Conservation (phyloP, 35 echinoderm and acorn worm species). For the Ptychodera flava region DNA sequence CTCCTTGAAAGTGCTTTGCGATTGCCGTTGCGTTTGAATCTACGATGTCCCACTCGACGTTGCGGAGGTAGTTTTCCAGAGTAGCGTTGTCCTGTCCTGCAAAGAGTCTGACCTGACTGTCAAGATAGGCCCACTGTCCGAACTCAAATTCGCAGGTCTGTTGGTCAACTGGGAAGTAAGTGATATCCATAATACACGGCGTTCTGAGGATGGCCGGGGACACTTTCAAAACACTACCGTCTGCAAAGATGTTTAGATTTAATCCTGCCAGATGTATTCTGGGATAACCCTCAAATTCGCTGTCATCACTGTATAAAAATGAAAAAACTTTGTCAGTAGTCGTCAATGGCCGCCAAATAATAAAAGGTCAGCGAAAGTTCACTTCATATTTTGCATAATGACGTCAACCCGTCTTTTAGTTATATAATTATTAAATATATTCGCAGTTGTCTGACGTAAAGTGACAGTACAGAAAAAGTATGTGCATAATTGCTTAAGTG, state of each 20-base stretch:
- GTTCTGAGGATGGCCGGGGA: constrained; percentile 84
- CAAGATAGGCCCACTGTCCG: constrained; percentile 85
- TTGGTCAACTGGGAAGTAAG: constrained; percentile 90
- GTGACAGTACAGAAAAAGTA: too few species aligned
- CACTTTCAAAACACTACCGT: constrained; percentile 68
- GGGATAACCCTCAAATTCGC: neutral
- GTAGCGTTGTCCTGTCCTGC: constrained; percentile 36
- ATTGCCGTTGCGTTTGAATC: constrained; percentile 59
- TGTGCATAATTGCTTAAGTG: too few species aligned
- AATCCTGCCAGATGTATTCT: neutral
- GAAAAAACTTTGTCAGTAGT: too few species aligned
- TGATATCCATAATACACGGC: constrained; percentile 71
- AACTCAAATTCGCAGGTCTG: constrained; percentile 80
- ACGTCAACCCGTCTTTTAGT: too few species aligned
- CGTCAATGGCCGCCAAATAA: too few species aligned
- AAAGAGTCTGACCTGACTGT: constrained; percentile 67
- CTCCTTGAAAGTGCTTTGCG: constrained; percentile 47
- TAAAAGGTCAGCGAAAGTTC: too few species aligned
- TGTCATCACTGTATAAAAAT: neutral
- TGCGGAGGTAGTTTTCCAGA: constrained; percentile 58
- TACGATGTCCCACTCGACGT: constrained; percentile 89
- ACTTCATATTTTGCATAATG: too few species aligned
- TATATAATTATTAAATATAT: too few species aligned
- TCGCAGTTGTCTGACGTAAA: too few species aligned
- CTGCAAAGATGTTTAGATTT: neutral